Conservation (phyloP, 2,113 vertebrate species). For the Epinephelus fuscoguttatus region DNA sequence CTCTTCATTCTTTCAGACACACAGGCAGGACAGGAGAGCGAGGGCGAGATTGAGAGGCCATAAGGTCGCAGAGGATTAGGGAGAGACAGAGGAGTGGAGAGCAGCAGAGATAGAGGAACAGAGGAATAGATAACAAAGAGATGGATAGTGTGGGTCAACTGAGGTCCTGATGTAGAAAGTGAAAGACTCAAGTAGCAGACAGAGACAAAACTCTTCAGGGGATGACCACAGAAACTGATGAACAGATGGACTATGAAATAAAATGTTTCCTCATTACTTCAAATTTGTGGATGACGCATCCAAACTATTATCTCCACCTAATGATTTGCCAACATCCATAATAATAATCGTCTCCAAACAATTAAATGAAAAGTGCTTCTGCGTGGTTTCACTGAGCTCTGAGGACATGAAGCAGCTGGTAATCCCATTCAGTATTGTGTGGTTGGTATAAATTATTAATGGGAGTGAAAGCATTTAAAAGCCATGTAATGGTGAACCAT, state of each 20-base stretch:
- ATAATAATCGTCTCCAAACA: conserved; percentile 49
- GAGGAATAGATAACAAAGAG: conserved; percentile 33
- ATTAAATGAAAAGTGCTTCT: conserved; percentile 35
- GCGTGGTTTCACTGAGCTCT: conserved; percentile 23
- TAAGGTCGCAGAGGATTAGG: conserved; percentile 18
- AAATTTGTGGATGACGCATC: conserved; percentile 57
- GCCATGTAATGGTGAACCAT: not conserved
- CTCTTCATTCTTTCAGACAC: not conserved
- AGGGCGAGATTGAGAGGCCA: conserved; percentile 21
- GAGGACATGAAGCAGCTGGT: conserved; percentile 40
- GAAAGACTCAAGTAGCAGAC: conserved; percentile 17
- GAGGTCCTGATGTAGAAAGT: conserved; percentile 20
- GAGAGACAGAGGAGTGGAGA: conserved; percentile 21
- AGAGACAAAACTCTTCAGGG: conserved; percentile 23
- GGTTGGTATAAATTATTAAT: conserved; percentile 45
- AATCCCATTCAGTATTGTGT: conserved; percentile 33
- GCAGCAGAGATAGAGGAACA: conserved; percentile 14
- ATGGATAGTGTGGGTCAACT: conserved; percentile 10
- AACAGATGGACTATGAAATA: conserved; percentile 62
- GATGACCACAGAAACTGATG: conserved; percentile 28
- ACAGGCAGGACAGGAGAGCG: not conserved
- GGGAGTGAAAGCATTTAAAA: conserved; percentile 45
- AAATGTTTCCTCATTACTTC: conserved; percentile 40
- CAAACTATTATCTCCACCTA: conserved; percentile 34
- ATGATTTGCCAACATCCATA: conserved; percentile 48